Conservation (phyloP, 2,797 vertebrate species). For the Enteromius afrohamiltoni region DNA sequence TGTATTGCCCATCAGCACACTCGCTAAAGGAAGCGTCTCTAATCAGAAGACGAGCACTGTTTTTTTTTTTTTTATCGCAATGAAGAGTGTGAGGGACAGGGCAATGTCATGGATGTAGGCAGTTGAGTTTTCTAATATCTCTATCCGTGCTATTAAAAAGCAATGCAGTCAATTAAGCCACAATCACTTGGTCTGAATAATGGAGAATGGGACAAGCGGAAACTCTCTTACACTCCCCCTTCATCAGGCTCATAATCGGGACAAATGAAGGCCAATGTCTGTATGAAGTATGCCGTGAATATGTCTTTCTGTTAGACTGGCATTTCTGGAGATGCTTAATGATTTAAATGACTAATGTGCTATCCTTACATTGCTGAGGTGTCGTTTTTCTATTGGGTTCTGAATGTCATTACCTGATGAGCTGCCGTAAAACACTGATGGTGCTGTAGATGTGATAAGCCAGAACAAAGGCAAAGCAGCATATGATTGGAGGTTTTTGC, state of each 20-base stretch:
- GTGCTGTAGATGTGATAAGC: conserved; percentile 43
- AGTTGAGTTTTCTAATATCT: conserved; percentile 64
- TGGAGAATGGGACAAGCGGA: conserved; percentile 70
- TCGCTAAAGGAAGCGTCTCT: conserved; percentile 65
- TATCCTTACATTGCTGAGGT: conserved; percentile 56
- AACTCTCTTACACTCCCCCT: conserved; percentile 68
- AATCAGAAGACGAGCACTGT: conserved; percentile 65
- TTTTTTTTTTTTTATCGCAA: conserved; percentile 57
- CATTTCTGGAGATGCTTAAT: conserved; percentile 55
- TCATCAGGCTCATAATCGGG: conserved; percentile 64
- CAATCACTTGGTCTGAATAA: conserved; percentile 68
- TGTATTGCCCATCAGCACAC: conserved; percentile 71
- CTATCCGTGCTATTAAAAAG: conserved; percentile 74
- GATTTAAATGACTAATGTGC: conserved; percentile 61
- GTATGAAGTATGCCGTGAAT: conserved; percentile 53
- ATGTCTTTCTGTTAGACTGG: conserved; percentile 22
- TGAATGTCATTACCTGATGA: conserved; percentile 18
- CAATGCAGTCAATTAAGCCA: conserved; percentile 75
- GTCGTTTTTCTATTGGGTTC: conserved; percentile 27
- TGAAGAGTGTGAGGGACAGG: conserved; percentile 60
- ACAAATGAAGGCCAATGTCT: conserved; percentile 75
- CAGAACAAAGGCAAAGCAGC: conserved; percentile 17
- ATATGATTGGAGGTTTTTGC: not conserved
- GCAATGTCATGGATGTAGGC: conserved; percentile 65
- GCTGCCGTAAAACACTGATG: conserved; percentile 26